These are phyloP conservation scores for Megaceryle maxima DNA, from an alignment of 2,113 vertebrate genomes.

Conservation along the genomic window DNA sequence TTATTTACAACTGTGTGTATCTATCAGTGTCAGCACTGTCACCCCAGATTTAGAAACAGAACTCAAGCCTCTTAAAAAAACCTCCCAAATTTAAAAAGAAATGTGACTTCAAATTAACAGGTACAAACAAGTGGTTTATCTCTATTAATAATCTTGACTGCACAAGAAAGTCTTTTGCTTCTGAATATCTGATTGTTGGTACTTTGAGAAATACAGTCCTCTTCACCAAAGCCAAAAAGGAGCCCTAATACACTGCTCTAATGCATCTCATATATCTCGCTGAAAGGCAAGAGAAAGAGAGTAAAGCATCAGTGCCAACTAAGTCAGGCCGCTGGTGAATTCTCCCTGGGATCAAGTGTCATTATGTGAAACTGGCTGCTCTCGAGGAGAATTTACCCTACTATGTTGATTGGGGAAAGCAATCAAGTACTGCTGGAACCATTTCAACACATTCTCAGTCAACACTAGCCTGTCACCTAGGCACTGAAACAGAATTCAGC, in stretches of 20 bases:
- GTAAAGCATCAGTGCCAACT: constrained; percentile 23
- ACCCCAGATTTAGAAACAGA: constrained; percentile 6
- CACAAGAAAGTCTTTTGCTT: constrained; percentile 32
- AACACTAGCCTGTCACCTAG: constrained; percentile 64
- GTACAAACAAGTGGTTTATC: constrained; percentile 12
- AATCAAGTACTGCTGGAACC: constrained; percentile 51
- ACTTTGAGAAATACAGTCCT: constrained; percentile 19
- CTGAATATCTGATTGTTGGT: constrained; percentile 49
- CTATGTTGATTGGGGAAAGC: constrained; percentile 53
- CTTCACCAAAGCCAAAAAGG: constrained; percentile 48
- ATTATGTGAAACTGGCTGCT: constrained; percentile 66
- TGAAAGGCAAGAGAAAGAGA: constrained; percentile 48
- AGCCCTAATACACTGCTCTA: constrained; percentile 43
- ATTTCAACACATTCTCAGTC: constrained; percentile 66
- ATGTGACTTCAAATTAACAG: constrained; percentile 10
- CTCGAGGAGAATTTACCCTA: constrained; percentile 50
- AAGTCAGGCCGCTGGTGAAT: constrained; percentile 56
- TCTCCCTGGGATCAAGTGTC: constrained; percentile 61
- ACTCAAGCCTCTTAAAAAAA: neutral
- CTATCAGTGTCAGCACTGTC: neutral
- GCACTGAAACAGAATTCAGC: constrained; percentile 62
- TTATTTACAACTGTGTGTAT: neutral
- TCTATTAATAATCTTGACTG: constrained; percentile 4
- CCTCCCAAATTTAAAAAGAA: neutral
- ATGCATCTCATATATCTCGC: constrained; percentile 60